A percentile compares a stretch with the other conserved stretches of the same genome.
Evolutionary conservation across 2,113 vertebrate species (phyloP).

Genomic region (Enhydra lutris): DNA sequence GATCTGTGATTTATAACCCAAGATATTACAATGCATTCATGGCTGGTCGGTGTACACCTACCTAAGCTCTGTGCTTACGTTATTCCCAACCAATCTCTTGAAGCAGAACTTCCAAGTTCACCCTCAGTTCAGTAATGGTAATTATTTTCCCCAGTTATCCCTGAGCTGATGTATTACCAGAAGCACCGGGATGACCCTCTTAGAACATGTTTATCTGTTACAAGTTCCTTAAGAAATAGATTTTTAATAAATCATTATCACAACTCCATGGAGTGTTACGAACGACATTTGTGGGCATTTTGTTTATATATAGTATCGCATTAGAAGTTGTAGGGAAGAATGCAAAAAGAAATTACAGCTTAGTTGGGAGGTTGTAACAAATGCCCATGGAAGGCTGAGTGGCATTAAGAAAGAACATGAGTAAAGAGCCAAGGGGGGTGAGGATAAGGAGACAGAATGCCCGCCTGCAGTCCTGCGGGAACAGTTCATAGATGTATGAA

Average conservation of each 20-base stretch:
- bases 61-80: neutral
- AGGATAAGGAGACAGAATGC: neutral
- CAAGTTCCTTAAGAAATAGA: constrained; percentile 36
- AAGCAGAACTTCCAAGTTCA: neutral
- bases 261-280: neutral
- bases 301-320: neutral
- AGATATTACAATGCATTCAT: neutral
- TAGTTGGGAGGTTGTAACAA: neutral
- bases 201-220: constrained; percentile 33
- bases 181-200: neutral
- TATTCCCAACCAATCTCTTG: neutral
- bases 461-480: neutral
- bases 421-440: neutral
- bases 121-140: neutral
- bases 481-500: neutral
- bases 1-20: neutral
- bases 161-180: constrained; percentile 42
- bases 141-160: constrained; percentile 11
- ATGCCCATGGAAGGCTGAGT: neutral
- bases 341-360: neutral
- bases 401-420: neutral
- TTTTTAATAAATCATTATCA: constrained; percentile 60
- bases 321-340: neutral
- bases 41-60: neutral
- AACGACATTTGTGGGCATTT: neutral